Evolutionary conservation across 1,140 invertebrate genomes (phyloP).

Genomic region (Panagrolaimus sp.): DNA sequence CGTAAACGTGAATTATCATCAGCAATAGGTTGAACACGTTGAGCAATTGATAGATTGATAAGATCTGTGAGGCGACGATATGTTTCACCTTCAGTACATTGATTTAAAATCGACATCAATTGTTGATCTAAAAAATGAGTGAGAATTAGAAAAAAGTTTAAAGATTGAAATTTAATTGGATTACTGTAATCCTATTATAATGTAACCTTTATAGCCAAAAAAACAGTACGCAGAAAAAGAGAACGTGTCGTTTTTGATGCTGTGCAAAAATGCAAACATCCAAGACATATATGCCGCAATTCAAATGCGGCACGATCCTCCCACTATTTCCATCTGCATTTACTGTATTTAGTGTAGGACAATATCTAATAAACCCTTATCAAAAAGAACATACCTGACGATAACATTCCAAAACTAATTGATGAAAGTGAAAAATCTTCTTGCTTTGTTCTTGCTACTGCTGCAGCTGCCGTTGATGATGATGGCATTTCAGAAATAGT

Average conservation of each 20-base stretch:
- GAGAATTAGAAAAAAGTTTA: background rate
- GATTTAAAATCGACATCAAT: background rate
- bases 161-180: too few relatives aligned
- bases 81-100: background rate
- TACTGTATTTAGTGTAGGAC: too few relatives aligned
- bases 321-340: too few relatives aligned
- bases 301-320: too few relatives aligned
- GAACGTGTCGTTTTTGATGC: too few relatives aligned
- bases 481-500: background rate
- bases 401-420: background rate
- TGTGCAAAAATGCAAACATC: too few relatives aligned
- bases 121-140: background rate
- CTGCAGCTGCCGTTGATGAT: background rate
- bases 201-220: too few relatives aligned
- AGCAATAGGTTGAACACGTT: background rate
- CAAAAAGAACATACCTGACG: background rate
- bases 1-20: background rate
- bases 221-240: too few relatives aligned
- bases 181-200: background rate
- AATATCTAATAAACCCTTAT: too few relatives aligned
- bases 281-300: too few relatives aligned
- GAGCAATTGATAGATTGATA: background rate
- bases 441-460: background rate
- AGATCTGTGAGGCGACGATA: background rate
- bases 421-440: background rate